Conservation (phyloP, 2,113 vertebrate genomes). For the Malurus alboscapulatus region DNA sequence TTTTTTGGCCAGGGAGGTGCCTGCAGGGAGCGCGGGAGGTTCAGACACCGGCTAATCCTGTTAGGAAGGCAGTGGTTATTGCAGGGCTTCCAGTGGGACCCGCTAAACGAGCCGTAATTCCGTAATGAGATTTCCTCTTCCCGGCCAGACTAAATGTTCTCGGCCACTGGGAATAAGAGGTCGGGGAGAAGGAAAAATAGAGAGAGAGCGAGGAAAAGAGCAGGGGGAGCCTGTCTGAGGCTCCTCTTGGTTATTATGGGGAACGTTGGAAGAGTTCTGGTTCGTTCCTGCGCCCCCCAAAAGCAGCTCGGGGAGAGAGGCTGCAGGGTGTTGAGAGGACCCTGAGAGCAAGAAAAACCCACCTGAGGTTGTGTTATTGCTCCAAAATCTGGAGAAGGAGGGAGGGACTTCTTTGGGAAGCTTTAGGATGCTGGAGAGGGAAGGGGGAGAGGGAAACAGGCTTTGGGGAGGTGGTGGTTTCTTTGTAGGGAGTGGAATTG, state of each 20-base stretch:
- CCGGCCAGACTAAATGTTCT: constrained; percentile 50
- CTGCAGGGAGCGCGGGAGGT: constrained; percentile 26
- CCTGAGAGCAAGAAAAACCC: not conserved
- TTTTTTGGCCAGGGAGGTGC: not conserved
- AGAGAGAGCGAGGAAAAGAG: not conserved
- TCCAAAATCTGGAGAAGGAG: accelerated
- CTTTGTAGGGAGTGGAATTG: not conserved
- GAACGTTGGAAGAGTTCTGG: not conserved
- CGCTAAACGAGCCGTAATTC: constrained; percentile 62
- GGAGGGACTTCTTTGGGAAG: not conserved
- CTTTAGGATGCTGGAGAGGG: not conserved
- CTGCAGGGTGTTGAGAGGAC: not conserved
- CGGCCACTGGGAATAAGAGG: constrained; percentile 47
- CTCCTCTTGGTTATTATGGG: not conserved
- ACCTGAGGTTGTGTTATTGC: not conserved
- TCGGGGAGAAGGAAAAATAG: not conserved
- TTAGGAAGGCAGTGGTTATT: constrained; percentile 71
- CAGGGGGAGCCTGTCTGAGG: not conserved
- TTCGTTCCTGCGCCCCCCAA: accelerated
- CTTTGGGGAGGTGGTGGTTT: accelerated
- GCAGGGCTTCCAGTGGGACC: constrained; percentile 62
- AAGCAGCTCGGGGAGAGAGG: not conserved
- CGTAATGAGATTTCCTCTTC: constrained; percentile 68
- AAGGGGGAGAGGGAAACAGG: not conserved
- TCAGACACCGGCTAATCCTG: constrained; percentile 59